These are phyloP conservation scores for Nemotelus pantherinus DNA, from an alignment of 2,888 invertebrate genomes.

Conservation along the genomic window DNA sequence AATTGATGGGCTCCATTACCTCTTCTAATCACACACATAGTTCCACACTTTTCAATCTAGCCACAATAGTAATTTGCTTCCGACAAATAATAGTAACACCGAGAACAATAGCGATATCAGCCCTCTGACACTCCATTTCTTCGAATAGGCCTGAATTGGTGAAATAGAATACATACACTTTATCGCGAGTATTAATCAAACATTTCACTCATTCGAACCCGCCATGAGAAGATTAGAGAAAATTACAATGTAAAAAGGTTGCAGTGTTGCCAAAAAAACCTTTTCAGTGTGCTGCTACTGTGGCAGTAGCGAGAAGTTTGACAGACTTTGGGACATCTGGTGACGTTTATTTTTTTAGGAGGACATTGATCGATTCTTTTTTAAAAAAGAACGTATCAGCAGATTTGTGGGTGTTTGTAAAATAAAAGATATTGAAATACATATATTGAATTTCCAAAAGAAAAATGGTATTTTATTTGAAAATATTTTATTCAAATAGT, in stretches of 20 bases:
- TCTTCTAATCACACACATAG: constrained; percentile 46
- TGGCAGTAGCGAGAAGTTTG: no score
- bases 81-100: constrained; percentile 29
- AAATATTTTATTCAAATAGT: no score
- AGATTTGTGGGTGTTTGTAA: no score
- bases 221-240: constrained; percentile 43
- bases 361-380: no score
- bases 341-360: no score
- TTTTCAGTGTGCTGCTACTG: no score
- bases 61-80: constrained; percentile 38
- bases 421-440: no score
- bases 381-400: no score
- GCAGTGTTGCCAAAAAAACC: background rate
- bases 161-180: constrained; percentile 42
- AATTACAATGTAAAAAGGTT: constrained; percentile 43
- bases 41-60: constrained; percentile 10
- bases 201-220: constrained; percentile 45
- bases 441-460: no score
- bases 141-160: constrained; percentile 25
- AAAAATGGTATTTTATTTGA: no score
- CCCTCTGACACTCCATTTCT: background rate
- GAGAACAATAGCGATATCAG: background rate
- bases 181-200: constrained; percentile 51
- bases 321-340: no score
- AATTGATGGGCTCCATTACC: constrained; percentile 52